phyloP scores from a whole-genome alignment of 2,797 vertebrate species.

The Cryptoblepharus egeriae region DNA sequence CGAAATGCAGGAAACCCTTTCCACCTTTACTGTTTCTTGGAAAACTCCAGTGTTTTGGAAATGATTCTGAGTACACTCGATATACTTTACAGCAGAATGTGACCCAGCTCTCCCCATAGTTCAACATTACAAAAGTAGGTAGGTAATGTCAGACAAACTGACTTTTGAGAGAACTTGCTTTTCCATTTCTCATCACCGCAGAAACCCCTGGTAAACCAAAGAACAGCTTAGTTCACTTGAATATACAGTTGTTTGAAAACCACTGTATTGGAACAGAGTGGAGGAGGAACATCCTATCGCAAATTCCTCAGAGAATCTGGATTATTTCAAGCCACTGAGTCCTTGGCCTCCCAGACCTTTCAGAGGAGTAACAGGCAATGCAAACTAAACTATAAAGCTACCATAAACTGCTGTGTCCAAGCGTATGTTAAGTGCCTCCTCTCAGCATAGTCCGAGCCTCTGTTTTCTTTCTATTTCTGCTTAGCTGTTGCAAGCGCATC shows the following conservation, averaged over 20 bases:
- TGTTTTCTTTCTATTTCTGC: not conserved
- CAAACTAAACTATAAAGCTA: constrained; percentile 44
- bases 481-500: constrained; percentile 37
- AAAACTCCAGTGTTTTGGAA: no score
- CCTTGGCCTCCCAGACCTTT: constrained; percentile 22
- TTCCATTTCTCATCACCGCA: not conserved
- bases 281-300: constrained; percentile 32
- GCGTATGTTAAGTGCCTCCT: constrained; percentile 14
- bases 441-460: constrained; percentile 36
- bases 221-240: not conserved
- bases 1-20: no score
- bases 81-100: no score
- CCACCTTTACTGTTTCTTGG: no score
- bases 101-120: no score
- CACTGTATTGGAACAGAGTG: constrained; percentile 4
- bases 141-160: no score
- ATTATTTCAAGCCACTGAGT: constrained; percentile 39
- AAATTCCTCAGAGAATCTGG: constrained; percentile 19
- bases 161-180: not conserved
- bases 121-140: no score
- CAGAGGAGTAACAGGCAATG: constrained; percentile 45
- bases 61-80: no score
- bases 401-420: constrained; percentile 43
- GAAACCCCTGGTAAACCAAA: not conserved
- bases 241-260: not conserved